phyloP scores from a whole-genome alignment of 2,888 invertebrate species.

The Eupithecia subumbrata region DNA sequence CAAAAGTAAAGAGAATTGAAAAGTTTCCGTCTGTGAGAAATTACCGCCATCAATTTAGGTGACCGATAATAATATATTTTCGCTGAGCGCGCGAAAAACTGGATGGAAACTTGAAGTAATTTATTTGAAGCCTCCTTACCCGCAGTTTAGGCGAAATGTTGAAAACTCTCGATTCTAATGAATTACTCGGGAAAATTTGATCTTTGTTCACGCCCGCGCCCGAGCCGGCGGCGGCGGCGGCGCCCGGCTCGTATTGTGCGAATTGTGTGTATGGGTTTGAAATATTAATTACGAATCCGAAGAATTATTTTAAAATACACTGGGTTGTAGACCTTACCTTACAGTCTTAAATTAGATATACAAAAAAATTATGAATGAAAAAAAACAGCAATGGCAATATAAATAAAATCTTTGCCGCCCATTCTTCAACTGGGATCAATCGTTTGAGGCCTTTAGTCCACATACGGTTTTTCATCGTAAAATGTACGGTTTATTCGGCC shows the following conservation, averaged over 20 bases:
- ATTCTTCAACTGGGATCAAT: no score
- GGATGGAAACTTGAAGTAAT: constrained; percentile 39
- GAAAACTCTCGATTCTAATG: constrained; percentile 38
- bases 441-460: no score
- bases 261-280: background rate
- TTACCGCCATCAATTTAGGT: constrained; percentile 41
- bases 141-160: constrained; percentile 13
- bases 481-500: no score
- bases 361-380: no score
- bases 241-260: background rate
- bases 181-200: constrained; percentile 38
- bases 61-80: constrained; percentile 45
- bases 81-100: constrained; percentile 29
- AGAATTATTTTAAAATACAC: background rate
- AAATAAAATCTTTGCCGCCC: no score
- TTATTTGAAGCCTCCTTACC: constrained; percentile 36
- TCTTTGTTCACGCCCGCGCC: constrained; percentile 25
- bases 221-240: no score
- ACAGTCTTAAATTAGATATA: no score
- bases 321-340: background rate
- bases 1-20: constrained; percentile 35
- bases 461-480: no score
- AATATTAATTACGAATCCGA: background rate
- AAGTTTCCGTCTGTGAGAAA: constrained; percentile 39
- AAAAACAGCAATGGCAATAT: no score